Evolutionary conservation across 2,797 vertebrate species (phyloP).

Genomic region (Halcyon badia): DNA sequence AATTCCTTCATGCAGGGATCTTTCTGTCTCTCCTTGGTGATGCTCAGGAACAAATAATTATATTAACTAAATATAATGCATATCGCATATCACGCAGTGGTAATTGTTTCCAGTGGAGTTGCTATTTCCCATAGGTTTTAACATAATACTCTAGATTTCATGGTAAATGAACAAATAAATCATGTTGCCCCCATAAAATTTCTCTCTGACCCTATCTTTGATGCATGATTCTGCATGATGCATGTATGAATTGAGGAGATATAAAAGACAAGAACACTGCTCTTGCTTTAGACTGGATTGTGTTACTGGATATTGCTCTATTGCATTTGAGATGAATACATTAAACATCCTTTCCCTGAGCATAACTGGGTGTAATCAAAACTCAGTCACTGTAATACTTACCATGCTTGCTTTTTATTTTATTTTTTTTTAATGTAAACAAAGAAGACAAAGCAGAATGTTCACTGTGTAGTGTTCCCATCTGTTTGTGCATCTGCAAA

Average conservation of each 20-base stretch:
- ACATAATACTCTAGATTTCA: slow-evolving; percentile 40
- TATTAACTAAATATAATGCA: slow-evolving; percentile 40
- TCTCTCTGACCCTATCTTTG: slow-evolving; percentile 11
- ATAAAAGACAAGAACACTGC: neutral
- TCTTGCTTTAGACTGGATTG: neutral
- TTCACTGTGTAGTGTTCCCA: neutral
- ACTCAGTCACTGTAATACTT: neutral
- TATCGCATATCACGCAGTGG: neutral
- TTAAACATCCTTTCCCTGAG: neutral
- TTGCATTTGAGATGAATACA: neutral
- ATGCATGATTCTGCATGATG: neutral
- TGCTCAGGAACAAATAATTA: slow-evolving; percentile 53
- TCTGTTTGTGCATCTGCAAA: neutral
- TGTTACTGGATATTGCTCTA: neutral
- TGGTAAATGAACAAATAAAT: slow-evolving; percentile 56
- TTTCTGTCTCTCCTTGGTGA: slow-evolving; percentile 28
- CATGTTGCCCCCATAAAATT: slow-evolving; percentile 1
- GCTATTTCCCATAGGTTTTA: slow-evolving; percentile 37
- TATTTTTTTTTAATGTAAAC: neutral
- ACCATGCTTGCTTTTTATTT: neutral
- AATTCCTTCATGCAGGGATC: slow-evolving; percentile 49
- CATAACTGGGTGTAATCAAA: neutral
- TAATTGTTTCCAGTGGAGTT: slow-evolving; percentile 59
- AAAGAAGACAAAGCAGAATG: neutral
- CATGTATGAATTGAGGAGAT: neutral